Evolutionary conservation across 1,140 invertebrate genomes (phyloP).

Genomic region (Zaprionus capensis): DNA sequence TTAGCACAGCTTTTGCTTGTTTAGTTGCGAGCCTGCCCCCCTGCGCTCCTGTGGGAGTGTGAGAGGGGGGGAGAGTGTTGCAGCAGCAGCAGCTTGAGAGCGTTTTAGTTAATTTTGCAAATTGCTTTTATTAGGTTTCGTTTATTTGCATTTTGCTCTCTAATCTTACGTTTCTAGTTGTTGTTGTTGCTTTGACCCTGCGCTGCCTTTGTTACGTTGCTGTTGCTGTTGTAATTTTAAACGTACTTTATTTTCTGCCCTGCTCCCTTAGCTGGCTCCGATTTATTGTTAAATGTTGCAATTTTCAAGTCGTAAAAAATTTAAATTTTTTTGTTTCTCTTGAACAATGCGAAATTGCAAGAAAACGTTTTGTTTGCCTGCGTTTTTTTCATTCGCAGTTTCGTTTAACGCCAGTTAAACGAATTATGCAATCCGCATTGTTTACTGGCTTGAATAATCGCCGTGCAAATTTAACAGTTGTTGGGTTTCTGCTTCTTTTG

Average conservation of each 20-base stretch:
- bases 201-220: constrained; percentile 60
- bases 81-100: constrained; percentile 21
- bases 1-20: constrained; percentile 82
- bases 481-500: neutral
- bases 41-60: constrained; percentile 16
- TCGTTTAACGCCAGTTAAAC: constrained; percentile 39
- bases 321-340: constrained; percentile 48
- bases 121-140: constrained; percentile 83
- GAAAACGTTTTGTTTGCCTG: constrained; percentile 45
- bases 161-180: constrained; percentile 72
- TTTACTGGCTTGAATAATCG: constrained; percentile 53
- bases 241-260: constrained; percentile 22
- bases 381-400: constrained; percentile 26
- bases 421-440: constrained; percentile 65
- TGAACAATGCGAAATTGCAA: constrained; percentile 56
- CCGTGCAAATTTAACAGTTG: constrained; percentile 37
- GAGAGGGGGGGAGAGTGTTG: constrained; percentile 14
- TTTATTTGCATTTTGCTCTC: constrained; percentile 83
- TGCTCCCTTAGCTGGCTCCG: constrained; percentile 27
- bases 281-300: constrained; percentile 72
- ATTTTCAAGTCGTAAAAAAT: constrained; percentile 75
- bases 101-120: constrained; percentile 80
- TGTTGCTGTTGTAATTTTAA: constrained; percentile 43
- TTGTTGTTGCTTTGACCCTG: constrained; percentile 56
- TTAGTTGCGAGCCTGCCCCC: constrained; percentile 40